phyloP scores from a whole-genome alignment of 2,797 vertebrate genomes.

The Poeciliopsis gracilis region DNA sequence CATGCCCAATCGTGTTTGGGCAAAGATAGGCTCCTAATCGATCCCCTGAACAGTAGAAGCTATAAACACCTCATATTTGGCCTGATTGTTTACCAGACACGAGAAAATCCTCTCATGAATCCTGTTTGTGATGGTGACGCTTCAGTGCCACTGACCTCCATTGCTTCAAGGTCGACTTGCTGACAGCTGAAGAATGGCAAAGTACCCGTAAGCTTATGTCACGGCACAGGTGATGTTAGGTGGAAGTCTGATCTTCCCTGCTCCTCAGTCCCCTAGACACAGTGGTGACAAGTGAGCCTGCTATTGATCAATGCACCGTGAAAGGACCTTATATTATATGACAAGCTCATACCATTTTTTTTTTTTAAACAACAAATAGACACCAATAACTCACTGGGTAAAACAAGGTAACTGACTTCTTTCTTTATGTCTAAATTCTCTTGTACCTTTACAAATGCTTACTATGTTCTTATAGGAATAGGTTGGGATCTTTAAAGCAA shows the following conservation, averaged over 20 bases:
- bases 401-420: not conserved
- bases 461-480: not conserved
- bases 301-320: constrained; percentile 59
- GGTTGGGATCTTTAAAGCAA: not conserved
- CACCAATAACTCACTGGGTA: constrained; percentile 27
- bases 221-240: constrained; percentile 32
- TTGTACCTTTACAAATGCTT: not conserved
- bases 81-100: constrained; percentile 19
- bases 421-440: constrained; percentile 18
- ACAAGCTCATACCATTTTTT: constrained; percentile 26
- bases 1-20: not conserved
- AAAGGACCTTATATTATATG: constrained; percentile 42
- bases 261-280: constrained; percentile 36
- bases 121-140: constrained; percentile 36
- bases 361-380: constrained; percentile 21
- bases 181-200: constrained; percentile 61
- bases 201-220: constrained; percentile 53
- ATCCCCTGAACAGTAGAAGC: constrained; percentile 16
- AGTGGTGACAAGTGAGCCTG: constrained; percentile 49
- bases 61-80: constrained; percentile 25
- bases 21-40: not conserved
- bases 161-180: constrained; percentile 64
- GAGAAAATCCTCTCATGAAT: constrained; percentile 47
- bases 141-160: constrained; percentile 30
- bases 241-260: constrained; percentile 42